Base-by-base conservation (phyloP, 1,140 invertebrate genomes). In the Drosophila bocki region DNA sequence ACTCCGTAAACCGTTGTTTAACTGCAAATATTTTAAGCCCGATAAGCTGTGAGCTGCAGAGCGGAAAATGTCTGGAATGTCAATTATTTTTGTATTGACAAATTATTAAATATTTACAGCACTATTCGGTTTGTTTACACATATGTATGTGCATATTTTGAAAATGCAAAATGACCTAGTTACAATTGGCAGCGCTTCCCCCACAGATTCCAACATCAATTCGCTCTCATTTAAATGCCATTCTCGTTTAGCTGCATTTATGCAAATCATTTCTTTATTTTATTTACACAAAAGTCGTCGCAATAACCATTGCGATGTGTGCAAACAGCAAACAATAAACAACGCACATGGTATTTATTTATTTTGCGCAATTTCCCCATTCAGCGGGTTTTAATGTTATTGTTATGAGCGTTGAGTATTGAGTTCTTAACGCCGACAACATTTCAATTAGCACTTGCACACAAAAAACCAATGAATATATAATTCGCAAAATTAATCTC, bases 241-340 rank as follows among this genome's bases (percentile, higher is more conserved):
- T 60, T 45, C 39, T 61, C 61, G 32, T 57, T 64, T 53, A 54
- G 61, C 35, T 61, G 60, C 47, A 50, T 63, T 82, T 71, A 61
- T 59, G 58, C 68, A 70, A 61, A 79, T 45, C 37, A 63, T 59
- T 71, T 54, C 26, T 56, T 45, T 60, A 80, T 80, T 63, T 54
- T 78, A 82, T 71, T 78, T 78, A 75, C 41, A 79, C 75, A 78
- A 61, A 67, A 75, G 64, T 76, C 65, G 42, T 41, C 17, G 41
- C 63, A 75, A 53, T n/a, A 72, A 60, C 50, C 62, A 54, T 32
- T 48, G 51, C 42, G 47, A 60, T 29, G 61, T 42, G 41, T 50
- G 19, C 44, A 64, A 29, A 54, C 44, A 41, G 35, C 57, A 53
- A 78, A 62, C 22, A 50, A 70, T 51, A 50, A 56, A 57, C 50